A percentile compares a stretch with the other conserved stretches of the same genome.
These are phyloP conservation scores for Acanthopagrus latus DNA, from an alignment of 2,797 vertebrate species.

Conservation along the genomic window DNA sequence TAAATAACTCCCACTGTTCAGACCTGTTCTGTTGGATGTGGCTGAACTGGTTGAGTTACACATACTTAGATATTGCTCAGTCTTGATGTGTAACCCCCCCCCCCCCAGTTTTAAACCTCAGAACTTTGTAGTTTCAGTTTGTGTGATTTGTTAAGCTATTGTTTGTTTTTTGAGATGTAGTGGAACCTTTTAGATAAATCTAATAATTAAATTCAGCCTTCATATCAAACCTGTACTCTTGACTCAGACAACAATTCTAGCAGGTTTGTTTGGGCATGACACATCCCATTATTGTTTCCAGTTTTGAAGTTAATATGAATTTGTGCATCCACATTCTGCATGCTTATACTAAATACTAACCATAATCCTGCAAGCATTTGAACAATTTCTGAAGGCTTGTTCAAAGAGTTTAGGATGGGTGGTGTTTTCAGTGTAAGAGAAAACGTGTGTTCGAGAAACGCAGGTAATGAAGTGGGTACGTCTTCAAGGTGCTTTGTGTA, in stretches of 20 bases:
- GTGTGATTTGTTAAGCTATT: slow-evolving; percentile 45
- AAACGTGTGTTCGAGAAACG: not conserved
- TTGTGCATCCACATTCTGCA: slow-evolving; percentile 41
- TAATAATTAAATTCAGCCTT: slow-evolving; percentile 20
- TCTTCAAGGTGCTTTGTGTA: slow-evolving; percentile 22
- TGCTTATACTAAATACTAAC: slow-evolving; percentile 30
- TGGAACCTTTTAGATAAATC: slow-evolving; percentile 38
- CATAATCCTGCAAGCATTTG: slow-evolving; percentile 12
- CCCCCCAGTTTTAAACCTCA: slow-evolving; percentile 18
- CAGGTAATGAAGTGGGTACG: not conserved
- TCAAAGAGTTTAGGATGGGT: not conserved
- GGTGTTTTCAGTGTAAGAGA: not conserved
- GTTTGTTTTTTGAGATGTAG: slow-evolving; percentile 53
- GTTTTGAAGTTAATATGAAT: not conserved
- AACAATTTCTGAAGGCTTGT: not conserved
- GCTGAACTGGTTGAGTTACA: not conserved
- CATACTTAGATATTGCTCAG: not conserved
- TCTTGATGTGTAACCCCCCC: slow-evolving; percentile 5
- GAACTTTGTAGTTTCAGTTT: slow-evolving; percentile 40
- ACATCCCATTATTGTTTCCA: not conserved
- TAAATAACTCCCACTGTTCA: slow-evolving; percentile 20
- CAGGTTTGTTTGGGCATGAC: not conserved
- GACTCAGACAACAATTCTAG: slow-evolving; percentile 9
- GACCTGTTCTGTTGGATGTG: slow-evolving; percentile 12
- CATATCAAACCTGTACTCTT: slow-evolving; percentile 14